A percentile compares a stretch with the other conserved stretches of the same genome.
These are phyloP conservation scores for Drosophila kuntzei DNA, from an alignment of 2,888 invertebrate genomes.

Conservation along the genomic window DNA sequence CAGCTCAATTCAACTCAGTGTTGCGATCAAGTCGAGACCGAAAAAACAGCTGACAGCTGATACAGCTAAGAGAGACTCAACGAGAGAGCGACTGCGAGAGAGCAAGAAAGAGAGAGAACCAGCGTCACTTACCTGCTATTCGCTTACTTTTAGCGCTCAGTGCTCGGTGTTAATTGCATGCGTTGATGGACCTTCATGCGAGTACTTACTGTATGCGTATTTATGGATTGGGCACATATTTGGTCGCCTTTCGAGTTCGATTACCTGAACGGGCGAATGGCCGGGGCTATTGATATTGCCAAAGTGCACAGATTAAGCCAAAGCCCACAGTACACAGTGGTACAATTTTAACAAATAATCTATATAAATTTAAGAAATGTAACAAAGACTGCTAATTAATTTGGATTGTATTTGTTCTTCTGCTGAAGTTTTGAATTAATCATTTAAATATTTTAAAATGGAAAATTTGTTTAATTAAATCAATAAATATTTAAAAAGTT, in stretches of 20 bases:
- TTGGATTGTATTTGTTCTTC: too few relatives aligned
- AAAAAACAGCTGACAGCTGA: conserved; percentile 44
- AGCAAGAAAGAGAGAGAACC: conserved; percentile 6
- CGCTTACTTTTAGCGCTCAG: conserved; percentile 45
- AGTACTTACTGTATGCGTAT: conserved; percentile 11
- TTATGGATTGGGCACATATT: conserved; percentile 15
- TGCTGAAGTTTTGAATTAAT: too few relatives aligned
- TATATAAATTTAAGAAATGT: background rate
- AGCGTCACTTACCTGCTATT: conserved; percentile 22
- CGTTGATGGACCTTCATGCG: conserved; percentile 3
- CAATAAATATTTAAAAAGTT: too few relatives aligned
- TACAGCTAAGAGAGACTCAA: conserved; percentile 1
- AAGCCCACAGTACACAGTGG: conserved; percentile 36
- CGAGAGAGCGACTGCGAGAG: conserved; percentile 1
- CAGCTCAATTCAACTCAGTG: conserved; percentile 25
- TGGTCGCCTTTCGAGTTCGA: conserved; percentile 40
- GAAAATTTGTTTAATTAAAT: too few relatives aligned
- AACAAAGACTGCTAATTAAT: background rate
- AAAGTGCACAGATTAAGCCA: conserved; percentile 20
- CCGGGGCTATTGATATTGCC: conserved; percentile 22
- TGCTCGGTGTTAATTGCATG: conserved; percentile 46
- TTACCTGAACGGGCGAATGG: conserved; percentile 51
- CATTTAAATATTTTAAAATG: too few relatives aligned
- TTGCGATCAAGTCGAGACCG: conserved; percentile 15
- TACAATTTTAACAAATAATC: background rate